Base-by-base conservation (phyloP, 2,888 invertebrate genomes). In the Chorisops tibialis region DNA sequence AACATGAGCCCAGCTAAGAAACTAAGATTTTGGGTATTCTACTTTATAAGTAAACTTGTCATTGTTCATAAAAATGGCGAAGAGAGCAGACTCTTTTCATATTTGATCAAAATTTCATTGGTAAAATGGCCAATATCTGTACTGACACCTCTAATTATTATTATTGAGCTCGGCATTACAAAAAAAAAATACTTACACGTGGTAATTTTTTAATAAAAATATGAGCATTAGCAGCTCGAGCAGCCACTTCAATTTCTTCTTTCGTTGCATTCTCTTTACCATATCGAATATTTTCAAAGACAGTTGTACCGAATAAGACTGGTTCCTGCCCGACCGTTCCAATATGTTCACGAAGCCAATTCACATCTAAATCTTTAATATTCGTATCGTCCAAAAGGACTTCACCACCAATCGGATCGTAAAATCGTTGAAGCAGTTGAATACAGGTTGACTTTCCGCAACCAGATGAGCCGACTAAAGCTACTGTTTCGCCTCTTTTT, bases 241-340 rank as follows among this genome's bases (percentile, higher is more conserved):
- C 89, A 1, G 87, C 89, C 1, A 77, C 77, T 69, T 87, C 85
- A 51, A 91, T 86, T 47, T 90, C 87, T 21, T 81, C 81, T 67
- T 82, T 79, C 0, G 85, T 82, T 1, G 88, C 87, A 52, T 80
- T 78, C 87, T 84, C 81, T 19, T 85, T 81, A 0, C 95, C 95
- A 71, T 91, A 91, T 7, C 87, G 80, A 67, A 96, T 95, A 76
- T 96, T 96, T 73, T 95, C 92, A 5, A 83, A 82, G 41, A 96
- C 89, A 0, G 88, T 88, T 30, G 88, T 86, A 66, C 88, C 89
- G 74, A 96, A 96, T 9, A 96, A 81, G 5, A 93, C 85, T 0
- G 90, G 95, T 73, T 96, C 95, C 79, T 96, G 96, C 0, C 93
- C 91, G 1, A 96, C 95, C 6, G 94, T 85, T 0, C 93, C 94